A percentile compares a stretch with the other conserved stretches of the same genome.
These are phyloP conservation scores for Guaruba guarouba DNA, from an alignment of 2,113 vertebrate species.

Conservation along the genomic window DNA sequence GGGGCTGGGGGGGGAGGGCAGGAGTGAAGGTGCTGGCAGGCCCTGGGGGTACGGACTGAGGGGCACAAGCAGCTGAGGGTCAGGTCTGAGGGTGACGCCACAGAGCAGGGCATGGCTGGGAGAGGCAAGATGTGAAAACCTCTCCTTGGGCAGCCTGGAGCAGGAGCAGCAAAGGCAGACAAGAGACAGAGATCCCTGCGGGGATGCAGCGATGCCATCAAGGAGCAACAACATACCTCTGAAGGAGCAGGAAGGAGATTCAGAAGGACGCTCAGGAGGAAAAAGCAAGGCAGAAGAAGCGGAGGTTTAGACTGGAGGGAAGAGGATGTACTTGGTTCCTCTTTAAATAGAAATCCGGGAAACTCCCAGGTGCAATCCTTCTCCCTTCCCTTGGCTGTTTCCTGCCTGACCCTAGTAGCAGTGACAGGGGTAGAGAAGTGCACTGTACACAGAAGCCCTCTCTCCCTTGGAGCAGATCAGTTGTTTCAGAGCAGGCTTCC, in stretches of 20 bases:
- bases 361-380: constrained; percentile 2
- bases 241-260: background rate
- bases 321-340: constrained; percentile 11
- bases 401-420: background rate
- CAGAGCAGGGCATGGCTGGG: background rate
- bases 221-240: background rate
- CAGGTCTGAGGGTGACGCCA: background rate
- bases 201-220: background rate
- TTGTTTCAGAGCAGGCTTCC: background rate
- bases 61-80: rapidly evolving
- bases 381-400: background rate
- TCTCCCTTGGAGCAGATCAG: rapidly evolving
- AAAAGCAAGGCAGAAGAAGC: background rate
- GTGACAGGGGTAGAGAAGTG: background rate
- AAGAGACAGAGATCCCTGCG: background rate
- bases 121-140: background rate
- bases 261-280: background rate
- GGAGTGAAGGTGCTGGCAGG: rapidly evolving
- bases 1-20: background rate
- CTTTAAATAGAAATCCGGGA: constrained; percentile 46
- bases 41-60: rapidly evolving
- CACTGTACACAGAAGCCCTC: background rate
- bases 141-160: background rate
- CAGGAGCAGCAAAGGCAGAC: background rate
- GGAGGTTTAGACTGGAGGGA: background rate